These are phyloP conservation scores for Protophormia terraenovae DNA, from an alignment of 2,888 invertebrate species.

Conservation along the genomic window DNA sequence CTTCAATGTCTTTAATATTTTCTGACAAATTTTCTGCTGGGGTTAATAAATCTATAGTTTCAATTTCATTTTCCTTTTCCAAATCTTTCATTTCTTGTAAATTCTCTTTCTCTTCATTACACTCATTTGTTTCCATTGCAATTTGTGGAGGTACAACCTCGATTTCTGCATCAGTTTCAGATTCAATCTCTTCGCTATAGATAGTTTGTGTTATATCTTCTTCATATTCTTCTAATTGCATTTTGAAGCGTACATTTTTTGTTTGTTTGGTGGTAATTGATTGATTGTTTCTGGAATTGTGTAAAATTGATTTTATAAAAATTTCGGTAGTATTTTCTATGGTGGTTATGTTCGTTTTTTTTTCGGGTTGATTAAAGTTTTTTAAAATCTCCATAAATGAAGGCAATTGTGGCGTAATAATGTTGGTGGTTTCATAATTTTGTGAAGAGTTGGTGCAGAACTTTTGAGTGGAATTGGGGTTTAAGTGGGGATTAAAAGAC, in stretches of 20 bases:
- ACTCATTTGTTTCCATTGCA: background rate
- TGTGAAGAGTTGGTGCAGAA: background rate
- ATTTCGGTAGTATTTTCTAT: slow-evolving; percentile 54
- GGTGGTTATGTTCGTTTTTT: slow-evolving; percentile 8
- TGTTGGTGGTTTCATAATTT: background rate
- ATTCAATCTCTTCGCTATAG: background rate
- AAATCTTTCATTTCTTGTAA: slow-evolving; percentile 10
- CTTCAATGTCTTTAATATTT: background rate
- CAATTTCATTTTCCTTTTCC: slow-evolving; percentile 7
- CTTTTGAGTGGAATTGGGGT: background rate
- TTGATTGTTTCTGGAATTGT: slow-evolving; percentile 38
- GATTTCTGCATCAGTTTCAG: background rate
- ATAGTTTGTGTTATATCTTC: background rate
- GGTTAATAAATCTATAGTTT: slow-evolving; percentile 51
- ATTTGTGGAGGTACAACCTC: background rate
- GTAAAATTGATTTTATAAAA: slow-evolving; percentile 57
- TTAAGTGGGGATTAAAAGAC: slow-evolving; percentile 29
- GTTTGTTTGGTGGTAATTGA: slow-evolving; percentile 50
- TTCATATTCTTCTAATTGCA: slow-evolving; percentile 49
- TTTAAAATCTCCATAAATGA: slow-evolving; percentile 52
- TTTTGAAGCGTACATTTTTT: slow-evolving; percentile 58
- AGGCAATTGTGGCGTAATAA: slow-evolving; percentile 41
- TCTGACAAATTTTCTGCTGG: background rate
- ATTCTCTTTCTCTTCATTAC: background rate
- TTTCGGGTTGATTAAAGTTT: slow-evolving; percentile 32